These are phyloP conservation scores for Sarcophaga subvicina DNA, from an alignment of 2,888 invertebrate species.

Conservation along the genomic window DNA sequence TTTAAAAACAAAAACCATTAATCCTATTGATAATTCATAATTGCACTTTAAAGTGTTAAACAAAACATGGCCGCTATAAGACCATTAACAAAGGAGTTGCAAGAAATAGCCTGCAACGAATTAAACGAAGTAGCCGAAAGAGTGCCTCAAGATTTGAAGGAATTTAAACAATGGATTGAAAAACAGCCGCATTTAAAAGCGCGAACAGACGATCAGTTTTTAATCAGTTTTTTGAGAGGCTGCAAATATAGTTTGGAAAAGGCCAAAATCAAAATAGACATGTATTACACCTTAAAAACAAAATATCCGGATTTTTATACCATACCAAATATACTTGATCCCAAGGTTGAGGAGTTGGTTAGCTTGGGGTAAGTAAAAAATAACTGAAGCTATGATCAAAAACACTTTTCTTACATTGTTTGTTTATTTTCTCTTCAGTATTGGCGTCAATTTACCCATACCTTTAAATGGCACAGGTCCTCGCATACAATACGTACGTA, in stretches of 20 bases:
- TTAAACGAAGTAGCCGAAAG: slow-evolving; percentile 82
- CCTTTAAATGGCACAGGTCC: slow-evolving; percentile 81
- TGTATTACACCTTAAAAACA: slow-evolving; percentile 83
- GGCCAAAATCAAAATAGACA: slow-evolving; percentile 83
- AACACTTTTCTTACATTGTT: neutral
- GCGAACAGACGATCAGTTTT: slow-evolving; percentile 81
- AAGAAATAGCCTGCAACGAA: slow-evolving; percentile 81
- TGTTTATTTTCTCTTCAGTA: slow-evolving; percentile 54
- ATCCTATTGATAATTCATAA: neutral
- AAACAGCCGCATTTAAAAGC: slow-evolving; percentile 82
- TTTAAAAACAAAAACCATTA: neutral
- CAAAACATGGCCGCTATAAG: slow-evolving; percentile 72
- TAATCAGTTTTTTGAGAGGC: slow-evolving; percentile 82
- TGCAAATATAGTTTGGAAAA: slow-evolving; percentile 83
- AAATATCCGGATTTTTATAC: slow-evolving; percentile 84
- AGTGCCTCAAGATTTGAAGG: slow-evolving; percentile 75
- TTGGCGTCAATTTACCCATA: slow-evolving; percentile 72
- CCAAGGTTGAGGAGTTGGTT: neutral
- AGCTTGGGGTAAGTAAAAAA: slow-evolving; percentile 20
- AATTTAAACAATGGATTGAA: slow-evolving; percentile 82
- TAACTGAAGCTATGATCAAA: neutral
- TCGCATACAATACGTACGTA: slow-evolving; percentile 82
- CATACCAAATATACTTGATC: slow-evolving; percentile 73
- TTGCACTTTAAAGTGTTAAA: neutral
- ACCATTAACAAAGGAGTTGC: slow-evolving; percentile 73